Conservation (phyloP, 2,888 invertebrate genomes). For the Disparrhopalites patrizii region DNA sequence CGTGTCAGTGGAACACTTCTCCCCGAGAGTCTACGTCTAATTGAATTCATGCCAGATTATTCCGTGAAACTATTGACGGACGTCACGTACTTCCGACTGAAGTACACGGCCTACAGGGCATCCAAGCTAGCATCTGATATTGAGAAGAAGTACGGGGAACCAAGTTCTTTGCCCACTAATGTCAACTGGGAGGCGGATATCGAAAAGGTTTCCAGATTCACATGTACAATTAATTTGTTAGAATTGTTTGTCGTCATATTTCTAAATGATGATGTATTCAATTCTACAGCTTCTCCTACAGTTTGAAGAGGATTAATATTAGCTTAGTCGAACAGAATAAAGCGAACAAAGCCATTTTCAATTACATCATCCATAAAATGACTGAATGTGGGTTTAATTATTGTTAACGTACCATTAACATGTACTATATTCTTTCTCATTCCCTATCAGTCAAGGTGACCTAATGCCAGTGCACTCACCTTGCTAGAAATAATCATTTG, state of each 20-base stretch:
- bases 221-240: no score
- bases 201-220: conserved; percentile 47
- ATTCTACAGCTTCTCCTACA: not conserved
- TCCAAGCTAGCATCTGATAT: conserved; percentile 82
- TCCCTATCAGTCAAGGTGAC: no score
- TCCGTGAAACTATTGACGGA: conserved; percentile 79
- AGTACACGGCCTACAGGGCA: conserved; percentile 78
- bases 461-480: no score
- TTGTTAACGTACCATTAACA: no score
- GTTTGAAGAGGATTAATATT: not conserved
- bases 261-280: no score
- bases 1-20: not conserved
- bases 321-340: not conserved
- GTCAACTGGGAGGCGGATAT: conserved; percentile 74
- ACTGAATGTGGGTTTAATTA: no score
- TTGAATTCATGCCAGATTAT: conserved; percentile 88
- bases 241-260: no score
- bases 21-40: conserved; percentile 52
- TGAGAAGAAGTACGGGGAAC: conserved; percentile 66
- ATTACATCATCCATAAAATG: no score
- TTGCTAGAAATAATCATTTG: no score
- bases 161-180: conserved; percentile 52
- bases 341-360: no score
- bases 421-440: no score
- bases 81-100: conserved; percentile 78